Evolutionary conservation across 2,797 vertebrate species (phyloP).

Genomic region (Acrossocheilus wenchowensis): DNA sequence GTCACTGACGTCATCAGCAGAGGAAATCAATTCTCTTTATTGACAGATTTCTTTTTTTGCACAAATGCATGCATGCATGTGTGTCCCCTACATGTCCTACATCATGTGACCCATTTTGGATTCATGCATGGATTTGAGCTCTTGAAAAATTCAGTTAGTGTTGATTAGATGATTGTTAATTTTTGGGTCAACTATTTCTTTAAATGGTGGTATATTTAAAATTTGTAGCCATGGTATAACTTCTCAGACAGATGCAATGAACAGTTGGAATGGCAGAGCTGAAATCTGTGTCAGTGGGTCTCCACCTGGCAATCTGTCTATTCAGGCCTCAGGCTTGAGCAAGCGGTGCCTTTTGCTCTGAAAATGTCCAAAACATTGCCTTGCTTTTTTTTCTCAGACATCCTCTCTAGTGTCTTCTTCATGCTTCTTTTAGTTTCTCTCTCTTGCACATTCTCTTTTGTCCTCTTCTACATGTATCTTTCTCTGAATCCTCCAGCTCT

Average conservation of each 20-base stretch:
- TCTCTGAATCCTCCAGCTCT: neutral
- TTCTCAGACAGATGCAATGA: neutral
- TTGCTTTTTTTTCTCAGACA: neutral
- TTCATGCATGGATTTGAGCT: slow-evolving; percentile 60
- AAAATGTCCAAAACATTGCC: neutral
- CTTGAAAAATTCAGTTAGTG: neutral
- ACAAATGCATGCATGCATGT: slow-evolving; percentile 28
- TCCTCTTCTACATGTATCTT: neutral
- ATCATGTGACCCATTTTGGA: slow-evolving; percentile 11
- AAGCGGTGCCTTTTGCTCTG: neutral
- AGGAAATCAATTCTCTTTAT: slow-evolving; percentile 21
- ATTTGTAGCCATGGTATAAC: neutral
- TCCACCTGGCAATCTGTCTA: slow-evolving; percentile 48
- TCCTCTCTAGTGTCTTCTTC: neutral
- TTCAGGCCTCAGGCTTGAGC: slow-evolving; percentile 35
- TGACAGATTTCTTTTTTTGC: neutral
- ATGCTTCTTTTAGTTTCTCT: neutral
- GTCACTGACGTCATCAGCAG: slow-evolving; percentile 44
- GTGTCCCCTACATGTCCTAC: slow-evolving; percentile 64
- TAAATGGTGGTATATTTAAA: neutral
- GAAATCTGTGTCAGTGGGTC: slow-evolving; percentile 13
- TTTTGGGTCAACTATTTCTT: neutral
- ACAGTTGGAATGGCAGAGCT: neutral
- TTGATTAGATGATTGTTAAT: neutral
- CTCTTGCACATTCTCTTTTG: neutral